These are phyloP conservation scores for Polydrusus tereticollis DNA, from an alignment of 2,888 invertebrate genomes.

Conservation along the genomic window DNA sequence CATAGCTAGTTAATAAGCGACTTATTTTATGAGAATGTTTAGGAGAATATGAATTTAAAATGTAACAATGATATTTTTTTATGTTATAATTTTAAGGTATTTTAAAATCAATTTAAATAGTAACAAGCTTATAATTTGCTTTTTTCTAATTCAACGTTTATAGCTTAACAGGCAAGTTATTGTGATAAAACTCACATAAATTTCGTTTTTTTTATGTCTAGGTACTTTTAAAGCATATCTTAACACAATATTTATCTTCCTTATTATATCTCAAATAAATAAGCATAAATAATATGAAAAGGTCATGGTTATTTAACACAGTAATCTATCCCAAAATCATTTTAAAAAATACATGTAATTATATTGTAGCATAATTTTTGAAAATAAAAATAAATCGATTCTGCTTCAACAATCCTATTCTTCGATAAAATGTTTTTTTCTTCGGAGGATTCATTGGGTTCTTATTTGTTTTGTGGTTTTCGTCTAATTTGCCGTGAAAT, in stretches of 20 bases:
- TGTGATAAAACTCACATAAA: too few relatives aligned
- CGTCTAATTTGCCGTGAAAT: neutral
- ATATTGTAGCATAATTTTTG: neutral
- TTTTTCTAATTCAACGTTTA: too few relatives aligned
- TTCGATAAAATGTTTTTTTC: neutral
- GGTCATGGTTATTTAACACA: neutral
- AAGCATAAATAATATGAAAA: neutral
- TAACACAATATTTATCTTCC: too few relatives aligned
- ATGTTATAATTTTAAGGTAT: too few relatives aligned
- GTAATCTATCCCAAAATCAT: neutral
- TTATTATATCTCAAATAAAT: neutral
- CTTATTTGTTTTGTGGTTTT: slow-evolving; percentile 4
- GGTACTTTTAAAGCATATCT: neutral
- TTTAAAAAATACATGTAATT: neutral
- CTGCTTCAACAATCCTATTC: neutral
- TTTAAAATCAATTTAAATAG: too few relatives aligned
- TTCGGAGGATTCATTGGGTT: too few relatives aligned
- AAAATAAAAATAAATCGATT: neutral
- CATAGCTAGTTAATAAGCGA: too few relatives aligned
- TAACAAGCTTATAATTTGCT: too few relatives aligned
- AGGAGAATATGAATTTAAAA: too few relatives aligned
- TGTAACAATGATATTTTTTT: too few relatives aligned
- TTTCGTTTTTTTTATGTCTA: neutral
- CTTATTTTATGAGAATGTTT: too few relatives aligned
- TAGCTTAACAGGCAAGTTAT: too few relatives aligned